Evolutionary conservation across 2,888 invertebrate species (phyloP).

Genomic region (Mallateleia sp.): DNA sequence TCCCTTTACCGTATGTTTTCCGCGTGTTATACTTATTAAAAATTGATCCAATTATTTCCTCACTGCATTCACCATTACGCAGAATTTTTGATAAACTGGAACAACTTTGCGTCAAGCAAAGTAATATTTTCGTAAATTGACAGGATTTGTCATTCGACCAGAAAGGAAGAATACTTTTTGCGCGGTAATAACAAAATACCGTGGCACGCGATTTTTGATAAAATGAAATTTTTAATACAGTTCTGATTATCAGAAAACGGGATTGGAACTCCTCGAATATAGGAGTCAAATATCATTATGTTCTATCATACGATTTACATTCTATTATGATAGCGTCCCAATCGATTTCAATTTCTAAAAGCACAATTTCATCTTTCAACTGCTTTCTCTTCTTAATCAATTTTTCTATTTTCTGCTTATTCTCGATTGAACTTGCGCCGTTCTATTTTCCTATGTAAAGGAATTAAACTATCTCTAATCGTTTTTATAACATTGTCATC

Average conservation of each 20-base stretch:
- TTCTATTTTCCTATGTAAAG: constrained; percentile 1
- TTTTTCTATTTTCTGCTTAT: constrained; percentile 38
- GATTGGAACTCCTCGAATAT: constrained; percentile 35
- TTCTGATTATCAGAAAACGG: constrained; percentile 7
- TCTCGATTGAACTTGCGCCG: constrained; percentile 14
- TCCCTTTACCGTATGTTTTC: constrained; percentile 10
- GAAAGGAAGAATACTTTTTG: not conserved
- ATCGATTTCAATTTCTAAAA: constrained; percentile 62
- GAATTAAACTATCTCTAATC: constrained; percentile 36
- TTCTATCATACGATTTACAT: constrained; percentile 41
- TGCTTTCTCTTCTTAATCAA: constrained; percentile 21
- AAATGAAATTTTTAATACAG: constrained; percentile 24
- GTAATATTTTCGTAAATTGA: not conserved
- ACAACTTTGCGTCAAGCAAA: not conserved
- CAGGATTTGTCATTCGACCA: not conserved
- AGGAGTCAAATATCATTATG: constrained; percentile 51
- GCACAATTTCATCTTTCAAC: constrained; percentile 29
- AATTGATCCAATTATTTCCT: constrained; percentile 28
- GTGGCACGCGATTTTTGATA: too few relatives aligned
- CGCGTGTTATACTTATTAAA: constrained; percentile 2
- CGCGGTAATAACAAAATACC: too few relatives aligned
- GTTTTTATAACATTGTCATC: constrained; percentile 33
- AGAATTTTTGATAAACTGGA: not conserved
- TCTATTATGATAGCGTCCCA: constrained; percentile 30
- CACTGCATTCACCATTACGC: not conserved